Evolutionary conservation across 1,140 invertebrate species (phyloP), one percentile per base, ranked within the genome.

Genomic region (Fopius arisanus): DNA sequence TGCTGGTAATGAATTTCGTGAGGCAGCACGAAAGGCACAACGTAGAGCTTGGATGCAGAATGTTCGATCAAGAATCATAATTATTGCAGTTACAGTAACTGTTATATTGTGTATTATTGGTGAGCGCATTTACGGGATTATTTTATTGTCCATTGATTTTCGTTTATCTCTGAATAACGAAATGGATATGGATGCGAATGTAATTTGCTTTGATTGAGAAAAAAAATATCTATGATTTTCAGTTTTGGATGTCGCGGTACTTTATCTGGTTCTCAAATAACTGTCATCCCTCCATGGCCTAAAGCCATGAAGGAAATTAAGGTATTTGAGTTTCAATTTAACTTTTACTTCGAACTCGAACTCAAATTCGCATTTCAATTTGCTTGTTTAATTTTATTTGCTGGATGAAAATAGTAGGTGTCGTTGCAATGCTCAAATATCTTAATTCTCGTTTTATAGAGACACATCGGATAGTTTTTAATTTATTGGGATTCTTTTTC

Each of bases 21-120:
- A 86, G 43, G 81, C 89, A 31, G 87, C 90, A 3, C 89, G 79
- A 65, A 85, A 83, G 74, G 83, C 90, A 1, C 87, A 89, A 74
- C 83, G 85, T 43, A 84, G 77, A 41, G 88, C 89, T 33, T 91
- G 90, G 90, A 85, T 90, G 81, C 87, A 90, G 72, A 88, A 90
- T 75, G 81, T 89, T 28, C 84, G 84, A 74, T 84, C 84, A 14
- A 83, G 86, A 75, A 77, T 86, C 1, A 77, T 85, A 62, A 77
- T 89, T 19, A 76, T 82, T 31, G 77, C 77, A 16, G 70, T 87
- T 16, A 82, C 82, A 5, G 48, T 84, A 23, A 81, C 81, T 0
- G 54, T 83, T 23, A 78, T 88, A 26, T 54, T 87, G 51, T 85
- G 80, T 69, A 87, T 88, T 66, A 76, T 72, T 31, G 70, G 70